Base-by-base conservation (phyloP, 2,797 vertebrate genomes). In the Alexandromys oeconomus region DNA sequence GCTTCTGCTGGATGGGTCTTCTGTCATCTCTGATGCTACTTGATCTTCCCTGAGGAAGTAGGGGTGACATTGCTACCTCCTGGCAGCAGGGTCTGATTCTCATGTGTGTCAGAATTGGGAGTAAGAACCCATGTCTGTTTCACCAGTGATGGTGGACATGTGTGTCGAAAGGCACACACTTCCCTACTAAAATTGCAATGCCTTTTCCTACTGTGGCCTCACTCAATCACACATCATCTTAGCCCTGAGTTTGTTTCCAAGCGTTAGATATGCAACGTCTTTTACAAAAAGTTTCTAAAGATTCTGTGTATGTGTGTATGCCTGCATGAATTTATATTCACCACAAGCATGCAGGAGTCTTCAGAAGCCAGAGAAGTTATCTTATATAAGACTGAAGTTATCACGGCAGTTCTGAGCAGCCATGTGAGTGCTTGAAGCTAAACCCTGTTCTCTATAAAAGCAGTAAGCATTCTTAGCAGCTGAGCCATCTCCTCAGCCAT, bases 221-320 rank as follows among this genome's bases (percentile, higher is more conserved):
- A 93, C 93, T 96, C 91, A 98, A 97, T 96, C 91, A 76, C 51
- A 31, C 21, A 94, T 90, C 69, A 25, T 96, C 92, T 97, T 63
- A 77, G 48, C 93, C 76, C 80, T 51, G 25, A 48, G 54, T 91
- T 25, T 88, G 37, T 25, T 61, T 23, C 27, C 51, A 61, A 40
- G 13, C 8, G 31, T 63, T 43, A 76, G 15, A 57, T 43, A 21
- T 59, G 21, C n/a, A 57, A 21, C 13, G 11, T 67, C 19, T 67
- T 81, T 61, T 37, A 27, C 23, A 15, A n/a, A n/a, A 25, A 11
- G 4, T 40, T 67, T n/a, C 43, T 67, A 67, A 85, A 48, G 12
- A 14, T 85, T 85, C 7, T 48, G 61, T 48, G 31, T 67, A 14
- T 48, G 10, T 85, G 82, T 74, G 11, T 67, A 19, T 48, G 43